Evolutionary conservation across 2,888 invertebrate genomes (phyloP), one percentile per base, ranked within the genome.

Genomic region (Drosophila eohydei): DNA sequence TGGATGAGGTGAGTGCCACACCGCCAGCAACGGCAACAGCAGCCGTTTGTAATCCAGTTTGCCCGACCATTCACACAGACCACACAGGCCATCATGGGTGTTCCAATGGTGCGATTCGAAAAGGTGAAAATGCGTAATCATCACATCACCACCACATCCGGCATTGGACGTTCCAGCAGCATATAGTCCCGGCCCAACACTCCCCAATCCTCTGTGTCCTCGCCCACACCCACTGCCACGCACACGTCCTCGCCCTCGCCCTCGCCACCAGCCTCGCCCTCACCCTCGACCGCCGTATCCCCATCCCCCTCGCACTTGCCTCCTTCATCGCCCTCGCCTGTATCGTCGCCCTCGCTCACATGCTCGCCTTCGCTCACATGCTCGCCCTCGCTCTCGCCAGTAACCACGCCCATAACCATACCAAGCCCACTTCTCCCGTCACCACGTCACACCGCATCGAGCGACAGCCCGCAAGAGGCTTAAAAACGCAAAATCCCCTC

Each of bases 101-200:
- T 70, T 30, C 87, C 78, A 80, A 84, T 84, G 83, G 84, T 78
- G 51, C 78, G 61, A 61, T 84, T 86, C 74, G 80, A 72, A 50
- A 78, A 66, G 72, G 62, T 71, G 68, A 58, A 34, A 41, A 52
- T 56, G 44, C 80, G 83, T 36, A 70, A 75, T 56, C 81, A 92
- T 72, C 93, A 92, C 61, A 91, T 92, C 66, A 92, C 92, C 43
- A 92, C 92, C 58, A 92, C 92, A 41, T 92, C 92, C 11, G 92
- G 92, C 58, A 89, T 92, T 30, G 93, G 93, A 44, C 89, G 92
- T 2, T 92, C 93, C 57, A 91, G 91, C 80, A 92, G 92, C 81
- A 92, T 93, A 74, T 92, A 91, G 82, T 57, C 51, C 46, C 36
- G 21, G 56, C 12, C 12, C 14, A 41, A 57, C 2, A 30, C 46